Evolutionary conservation across 2,888 invertebrate genomes (phyloP), one percentile per base, ranked within the genome.

Genomic region (Patella depressa): DNA sequence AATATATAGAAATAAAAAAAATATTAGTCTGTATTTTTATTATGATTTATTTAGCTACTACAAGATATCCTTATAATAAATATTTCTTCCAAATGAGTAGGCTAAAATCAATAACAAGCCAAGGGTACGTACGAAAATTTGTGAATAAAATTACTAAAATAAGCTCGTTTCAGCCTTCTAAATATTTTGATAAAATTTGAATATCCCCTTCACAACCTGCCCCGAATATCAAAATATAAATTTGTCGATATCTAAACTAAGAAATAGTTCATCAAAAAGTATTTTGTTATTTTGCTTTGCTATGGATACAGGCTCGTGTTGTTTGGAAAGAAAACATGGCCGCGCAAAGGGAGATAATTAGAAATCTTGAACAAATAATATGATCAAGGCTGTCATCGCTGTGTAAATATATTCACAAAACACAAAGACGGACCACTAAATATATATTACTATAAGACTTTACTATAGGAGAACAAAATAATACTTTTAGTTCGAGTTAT

Each of bases 241-340:
- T 65, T 65, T 65, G 65, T 65, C 65, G 65, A 65, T 65, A 65
- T 11, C 19, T 65, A 24, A 65, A 65, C 65, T 19, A 65, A 24
- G 65, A 65, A 65, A 45, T 45, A 45, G 45, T 45, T 45, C 45
- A 45, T 45, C 45, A 45, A 65, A 65, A 65, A 65, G 65, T 65
- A 65, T 65, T 65, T 65, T 65, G 65, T 65, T 65, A 65, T 65
- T 65, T 65, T 65, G 65, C 19, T 65, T 65, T 65, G 65, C 65
- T 65, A 65, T 65, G 65, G 65, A 65, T 65, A 65, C 65, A 24
- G 65, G 65, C 45, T 45, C 45, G 45, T 45, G 45, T 45, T 65
- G 65, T 65, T 65, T 65, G 12, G 65, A 65, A 15, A 24, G 65
- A 24, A 65, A 65, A 65, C 65, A 65, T 24, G 19, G 65, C 11